A percentile compares a stretch with the other conserved stretches of the same genome.
These are phyloP conservation scores for Agrilus cyanescens DNA, from an alignment of 2,888 invertebrate species.

Conservation along the genomic window DNA sequence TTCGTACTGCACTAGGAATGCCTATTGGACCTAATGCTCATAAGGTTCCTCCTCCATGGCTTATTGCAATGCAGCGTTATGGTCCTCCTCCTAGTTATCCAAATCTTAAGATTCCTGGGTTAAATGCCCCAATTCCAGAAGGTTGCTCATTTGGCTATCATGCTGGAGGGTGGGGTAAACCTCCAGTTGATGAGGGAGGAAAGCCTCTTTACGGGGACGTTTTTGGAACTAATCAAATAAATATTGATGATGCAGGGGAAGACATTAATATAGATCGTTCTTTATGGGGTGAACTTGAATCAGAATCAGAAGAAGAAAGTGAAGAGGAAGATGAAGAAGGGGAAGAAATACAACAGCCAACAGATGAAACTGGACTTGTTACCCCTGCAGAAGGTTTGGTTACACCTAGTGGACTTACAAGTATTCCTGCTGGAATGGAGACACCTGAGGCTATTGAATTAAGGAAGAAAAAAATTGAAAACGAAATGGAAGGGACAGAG, in stretches of 20 bases:
- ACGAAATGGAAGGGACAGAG: constrained; percentile 86
- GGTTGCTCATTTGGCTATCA: constrained; percentile 97
- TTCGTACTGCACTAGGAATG: constrained; percentile 96
- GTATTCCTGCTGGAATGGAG: constrained; percentile 89
- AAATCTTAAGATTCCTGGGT: constrained; percentile 91
- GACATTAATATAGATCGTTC: constrained; percentile 88
- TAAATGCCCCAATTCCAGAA: constrained; percentile 97
- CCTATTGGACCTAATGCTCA: constrained; percentile 90
- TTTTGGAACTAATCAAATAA: constrained; percentile 73
- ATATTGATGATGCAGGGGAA: constrained; percentile 56
- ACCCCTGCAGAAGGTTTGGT: constrained; percentile 89
- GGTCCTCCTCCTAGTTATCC: constrained; percentile 99
- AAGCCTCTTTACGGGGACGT: constrained; percentile 98
- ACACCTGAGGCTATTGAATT: constrained; percentile 98
- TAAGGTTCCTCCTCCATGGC: constrained; percentile 90
- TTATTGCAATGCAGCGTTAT: constrained; percentile 95
- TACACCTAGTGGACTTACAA: constrained; percentile 88
- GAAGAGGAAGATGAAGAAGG: constrained; percentile 60
- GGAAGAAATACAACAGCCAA: constrained; percentile 44
- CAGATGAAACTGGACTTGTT: constrained; percentile 72
- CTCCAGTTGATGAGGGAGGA: constrained; percentile 96
- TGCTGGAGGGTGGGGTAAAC: constrained; percentile 99
- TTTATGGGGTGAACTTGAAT: constrained; percentile 95
- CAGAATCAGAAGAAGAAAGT: constrained; percentile 68
- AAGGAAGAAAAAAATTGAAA: constrained; percentile 91